Evolutionary conservation across 23 tunicate species (phyloP), one percentile per base, ranked within the genome.

Genomic region (Styela clava): DNA sequence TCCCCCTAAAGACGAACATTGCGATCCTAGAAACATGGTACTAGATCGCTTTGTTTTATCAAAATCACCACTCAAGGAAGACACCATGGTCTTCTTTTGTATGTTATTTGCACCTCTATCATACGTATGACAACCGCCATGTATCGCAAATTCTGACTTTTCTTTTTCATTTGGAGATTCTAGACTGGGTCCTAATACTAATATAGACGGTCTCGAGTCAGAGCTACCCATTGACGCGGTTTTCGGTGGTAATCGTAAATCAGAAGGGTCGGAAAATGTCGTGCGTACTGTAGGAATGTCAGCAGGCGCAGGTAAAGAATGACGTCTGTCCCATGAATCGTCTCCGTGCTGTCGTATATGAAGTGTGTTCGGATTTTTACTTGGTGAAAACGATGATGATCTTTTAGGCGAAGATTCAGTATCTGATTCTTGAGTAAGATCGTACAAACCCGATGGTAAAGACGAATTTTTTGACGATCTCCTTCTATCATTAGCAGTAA

Each of bases 221-320:
- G 52, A 33, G 0, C 27, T 1, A 26, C 37, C 22, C 2, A 33
- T 1, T 24, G 24, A 23, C 5, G 16, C 64, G 27, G 31, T 29
- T 2, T 76, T 28, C 35, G 31, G 35, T 18, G 71, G 71, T 18
- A 67, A 29, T 29, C 81, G 0, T 16, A 76, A 44, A 76, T 76
- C 81, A 16, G 62, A 24, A 18, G 81, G 81, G 27, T 76, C 81
- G 24, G 81, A 76, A 76, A 76, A 76, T 9, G 81, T 76, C 44
- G 81, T 25, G 16, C 81, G 81, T 0, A 76, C 81, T 22, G 63
- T 23, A 16, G 65, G 1, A 27, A 26, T 9, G 44, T 67, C 77
- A 24, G 63, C 35, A 0, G 91, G 91, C 31, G 79, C 82, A 27
- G 86, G 78, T 5, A 82, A 62, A 24, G 86, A 82, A n/a, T 81